Conservation (phyloP, 2,888 invertebrate genomes). For the Drosophila greeni region DNA sequence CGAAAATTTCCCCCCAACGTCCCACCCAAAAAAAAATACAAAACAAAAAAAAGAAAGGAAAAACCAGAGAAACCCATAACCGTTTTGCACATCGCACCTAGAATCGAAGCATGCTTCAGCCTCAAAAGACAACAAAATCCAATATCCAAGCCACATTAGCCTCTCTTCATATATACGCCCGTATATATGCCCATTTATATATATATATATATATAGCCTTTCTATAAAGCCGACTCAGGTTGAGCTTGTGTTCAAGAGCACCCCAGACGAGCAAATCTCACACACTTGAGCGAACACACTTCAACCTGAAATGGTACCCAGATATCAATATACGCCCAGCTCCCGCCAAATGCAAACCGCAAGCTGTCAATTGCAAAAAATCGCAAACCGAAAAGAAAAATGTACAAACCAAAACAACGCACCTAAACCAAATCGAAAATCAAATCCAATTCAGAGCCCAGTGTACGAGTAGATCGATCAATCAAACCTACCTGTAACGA, state of each 20-base stretch:
- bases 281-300: slow-evolving; percentile 60
- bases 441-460: slow-evolving; percentile 49
- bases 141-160: slow-evolving; percentile 50
- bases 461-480: slow-evolving; percentile 57
- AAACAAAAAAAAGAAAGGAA: background rate
- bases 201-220: slow-evolving; percentile 13
- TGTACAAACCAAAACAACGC: slow-evolving; percentile 46
- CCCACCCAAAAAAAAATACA: slow-evolving; percentile 14
- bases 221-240: slow-evolving; percentile 66
- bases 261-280: slow-evolving; percentile 35
- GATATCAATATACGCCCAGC: slow-evolving; percentile 78
- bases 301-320: slow-evolving; percentile 77
- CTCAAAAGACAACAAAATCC: slow-evolving; percentile 33
- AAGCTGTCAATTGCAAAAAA: slow-evolving; percentile 29
- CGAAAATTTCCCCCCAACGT: slow-evolving; percentile 53
- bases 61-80: slow-evolving; percentile 15
- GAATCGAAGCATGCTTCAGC: slow-evolving; percentile 70
- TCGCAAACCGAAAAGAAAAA: slow-evolving; percentile 36
- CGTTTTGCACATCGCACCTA: slow-evolving; percentile 45
- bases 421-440: slow-evolving; percentile 33
- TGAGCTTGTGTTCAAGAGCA: slow-evolving; percentile 63
- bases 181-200: slow-evolving; percentile 30
- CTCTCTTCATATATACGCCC: slow-evolving; percentile 51
- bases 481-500: slow-evolving; percentile 23
- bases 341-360: slow-evolving; percentile 64